phyloP scores from a whole-genome alignment of 2,113 vertebrate genomes.

The Hiodon alosoides region DNA sequence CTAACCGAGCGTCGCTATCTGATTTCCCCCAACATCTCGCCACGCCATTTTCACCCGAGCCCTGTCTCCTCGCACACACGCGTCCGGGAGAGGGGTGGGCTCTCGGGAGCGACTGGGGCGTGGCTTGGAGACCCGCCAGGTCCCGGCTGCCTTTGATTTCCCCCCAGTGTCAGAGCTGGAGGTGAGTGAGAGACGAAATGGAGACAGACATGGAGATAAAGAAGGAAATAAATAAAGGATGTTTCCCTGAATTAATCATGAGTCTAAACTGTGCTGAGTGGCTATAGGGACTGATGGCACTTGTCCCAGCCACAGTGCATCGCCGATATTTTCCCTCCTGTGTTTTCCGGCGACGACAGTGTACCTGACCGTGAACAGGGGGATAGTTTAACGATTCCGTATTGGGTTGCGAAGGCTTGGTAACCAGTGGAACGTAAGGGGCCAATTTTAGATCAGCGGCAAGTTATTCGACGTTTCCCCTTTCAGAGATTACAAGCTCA shows the following conservation, averaged over 20 bases:
- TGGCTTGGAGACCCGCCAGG: no score
- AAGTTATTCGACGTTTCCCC: no score
- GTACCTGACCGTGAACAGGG: neutral
- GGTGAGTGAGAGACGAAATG: neutral
- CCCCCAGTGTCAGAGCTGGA: no score
- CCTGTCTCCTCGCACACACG: neutral
- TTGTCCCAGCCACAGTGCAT: neutral
- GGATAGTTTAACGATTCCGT: no score
- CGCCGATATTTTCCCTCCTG: slow-evolving; percentile 12
- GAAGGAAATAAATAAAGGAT: slow-evolving; percentile 57
- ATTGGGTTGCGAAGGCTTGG: neutral
- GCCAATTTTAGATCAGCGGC: no score
- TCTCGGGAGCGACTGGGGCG: no score
- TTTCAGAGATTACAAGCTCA: no score
- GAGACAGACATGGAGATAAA: slow-evolving; percentile 31
- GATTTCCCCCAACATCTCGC: slow-evolving; percentile 20
- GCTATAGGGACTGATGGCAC: slow-evolving; percentile 35
- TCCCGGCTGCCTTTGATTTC: no score
- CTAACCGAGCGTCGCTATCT: slow-evolving; percentile 27
- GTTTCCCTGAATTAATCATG: slow-evolving; percentile 63
- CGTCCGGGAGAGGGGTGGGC: no score
- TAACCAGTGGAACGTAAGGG: neutral
- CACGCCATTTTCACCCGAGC: no score
- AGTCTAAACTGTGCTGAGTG: slow-evolving; percentile 45
- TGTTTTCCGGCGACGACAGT: neutral